Conservation (phyloP, 2,888 invertebrate species). For the Mesorhabditis belari region DNA sequence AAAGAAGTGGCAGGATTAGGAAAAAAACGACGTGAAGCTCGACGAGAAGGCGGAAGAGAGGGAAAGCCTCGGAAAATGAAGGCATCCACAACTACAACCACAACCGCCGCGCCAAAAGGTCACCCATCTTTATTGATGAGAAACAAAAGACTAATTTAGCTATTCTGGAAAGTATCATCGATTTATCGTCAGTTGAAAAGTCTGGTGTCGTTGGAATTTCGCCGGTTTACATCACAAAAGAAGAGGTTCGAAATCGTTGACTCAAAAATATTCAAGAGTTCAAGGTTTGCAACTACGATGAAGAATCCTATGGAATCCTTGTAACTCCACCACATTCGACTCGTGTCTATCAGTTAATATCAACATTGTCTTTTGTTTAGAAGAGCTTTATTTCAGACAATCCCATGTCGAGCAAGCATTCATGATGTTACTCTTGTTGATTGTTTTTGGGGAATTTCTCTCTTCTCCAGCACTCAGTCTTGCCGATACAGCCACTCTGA, state of each 20-base stretch:
- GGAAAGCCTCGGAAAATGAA: neutral
- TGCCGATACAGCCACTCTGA: conserved; percentile 49
- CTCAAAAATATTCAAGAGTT: neutral
- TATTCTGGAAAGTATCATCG: conserved; percentile 48
- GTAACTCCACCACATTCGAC: conserved; percentile 78
- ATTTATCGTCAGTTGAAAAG: conserved; percentile 43
- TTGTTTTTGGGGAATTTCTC: conserved; percentile 94
- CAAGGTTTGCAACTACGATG: conserved; percentile 49
- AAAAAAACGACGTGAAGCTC: conserved; percentile 6
- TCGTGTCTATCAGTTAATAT: conserved; percentile 69
- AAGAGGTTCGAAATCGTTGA: conserved; percentile 23
- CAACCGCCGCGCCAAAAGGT: too few relatives aligned
- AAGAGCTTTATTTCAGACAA: conserved; percentile 54
- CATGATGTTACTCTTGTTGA: conserved; percentile 80
- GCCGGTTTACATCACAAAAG: conserved; percentile 48
- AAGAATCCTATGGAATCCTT: conserved; percentile 42
- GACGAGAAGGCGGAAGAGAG: conserved; percentile 8
- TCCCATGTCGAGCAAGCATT: conserved; percentile 82
- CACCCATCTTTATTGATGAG: too few relatives aligned
- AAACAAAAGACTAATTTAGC: too few relatives aligned
- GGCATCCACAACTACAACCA: too few relatives aligned
- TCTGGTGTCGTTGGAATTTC: conserved; percentile 47
- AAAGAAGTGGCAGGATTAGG: conserved; percentile 13
- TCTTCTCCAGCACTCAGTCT: conserved; percentile 54
- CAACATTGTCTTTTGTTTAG: neutral